Percentiles rank a stretch among this genome's conserved stretches.
Conservation (phyloP, 2,797 vertebrate species). For the Sebastes variabilis region DNA sequence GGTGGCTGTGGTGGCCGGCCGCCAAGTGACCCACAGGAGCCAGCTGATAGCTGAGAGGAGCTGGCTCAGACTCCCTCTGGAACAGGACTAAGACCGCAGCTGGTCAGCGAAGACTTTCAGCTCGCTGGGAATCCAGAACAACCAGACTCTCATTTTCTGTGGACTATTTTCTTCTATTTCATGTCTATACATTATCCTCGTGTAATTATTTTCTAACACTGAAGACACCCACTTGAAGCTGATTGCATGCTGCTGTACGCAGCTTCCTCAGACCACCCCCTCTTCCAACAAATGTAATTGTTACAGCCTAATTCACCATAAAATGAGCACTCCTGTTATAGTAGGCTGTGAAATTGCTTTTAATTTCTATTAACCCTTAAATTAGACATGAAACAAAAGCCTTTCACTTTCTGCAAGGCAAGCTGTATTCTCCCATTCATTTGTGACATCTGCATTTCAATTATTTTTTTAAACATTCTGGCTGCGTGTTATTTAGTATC, state of each 20-base stretch:
- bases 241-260: constrained; percentile 19
- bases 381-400: constrained; percentile 10
- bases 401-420: constrained; percentile 19
- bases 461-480: neutral
- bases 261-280: constrained; percentile 31
- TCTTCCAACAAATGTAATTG: constrained; percentile 48
- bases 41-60: constrained; percentile 24
- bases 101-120: constrained; percentile 42
- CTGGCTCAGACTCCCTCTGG: constrained; percentile 33
- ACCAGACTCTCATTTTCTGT: neutral
- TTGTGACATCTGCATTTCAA: constrained; percentile 16
- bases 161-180: constrained; percentile 18
- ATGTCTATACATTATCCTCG: neutral
- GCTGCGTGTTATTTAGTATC: neutral
- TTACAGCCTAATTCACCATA: constrained; percentile 62
- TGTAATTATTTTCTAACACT: constrained; percentile 41
- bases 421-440: constrained; percentile 6
- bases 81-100: constrained; percentile 54
- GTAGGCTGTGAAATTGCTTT: constrained; percentile 70
- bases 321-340: constrained; percentile 68
- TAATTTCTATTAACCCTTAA: constrained; percentile 60
- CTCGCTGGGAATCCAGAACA: constrained; percentile 4
- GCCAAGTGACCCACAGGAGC: constrained; percentile 46
- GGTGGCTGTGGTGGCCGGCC: constrained; percentile 1
- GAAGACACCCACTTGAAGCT: constrained; percentile 30